phyloP scores from a whole-genome alignment of 2,888 invertebrate genomes.

The Automeris io region DNA sequence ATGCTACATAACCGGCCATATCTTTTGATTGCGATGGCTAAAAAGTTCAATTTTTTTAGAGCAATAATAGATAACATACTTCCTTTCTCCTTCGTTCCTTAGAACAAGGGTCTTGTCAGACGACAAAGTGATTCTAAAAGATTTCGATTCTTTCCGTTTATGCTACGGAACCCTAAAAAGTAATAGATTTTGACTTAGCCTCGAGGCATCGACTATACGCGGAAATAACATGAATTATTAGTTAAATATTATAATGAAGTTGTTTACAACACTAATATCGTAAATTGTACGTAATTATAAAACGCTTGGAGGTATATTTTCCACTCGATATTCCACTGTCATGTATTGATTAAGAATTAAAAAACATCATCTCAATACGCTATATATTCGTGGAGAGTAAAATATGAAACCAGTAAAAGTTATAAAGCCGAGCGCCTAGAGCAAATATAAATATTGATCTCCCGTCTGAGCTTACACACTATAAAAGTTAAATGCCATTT shows the following conservation, averaged over 20 bases:
- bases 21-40: too few relatives aligned
- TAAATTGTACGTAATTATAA: neutral
- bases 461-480: constrained; percentile 38
- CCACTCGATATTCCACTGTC: neutral
- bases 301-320: neutral
- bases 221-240: constrained; percentile 8
- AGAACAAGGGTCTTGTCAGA: too few relatives aligned
- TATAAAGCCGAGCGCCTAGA: constrained; percentile 46
- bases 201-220: neutral
- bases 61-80: too few relatives aligned
- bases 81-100: too few relatives aligned
- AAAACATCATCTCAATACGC: neutral
- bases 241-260: constrained; percentile 1
- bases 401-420: constrained; percentile 13
- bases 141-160: too few relatives aligned
- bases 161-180: too few relatives aligned
- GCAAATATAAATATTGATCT: constrained; percentile 54
- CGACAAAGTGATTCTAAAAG: too few relatives aligned
- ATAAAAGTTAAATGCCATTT: constrained; percentile 48
- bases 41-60: too few relatives aligned
- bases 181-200: constrained; percentile 5
- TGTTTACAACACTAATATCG: neutral
- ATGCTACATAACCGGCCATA: too few relatives aligned
- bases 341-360: constrained; percentile 3
- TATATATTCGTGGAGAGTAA: constrained; percentile 1